Conservation (phyloP, 2,113 vertebrate species). For the Carlito syrichta region DNA sequence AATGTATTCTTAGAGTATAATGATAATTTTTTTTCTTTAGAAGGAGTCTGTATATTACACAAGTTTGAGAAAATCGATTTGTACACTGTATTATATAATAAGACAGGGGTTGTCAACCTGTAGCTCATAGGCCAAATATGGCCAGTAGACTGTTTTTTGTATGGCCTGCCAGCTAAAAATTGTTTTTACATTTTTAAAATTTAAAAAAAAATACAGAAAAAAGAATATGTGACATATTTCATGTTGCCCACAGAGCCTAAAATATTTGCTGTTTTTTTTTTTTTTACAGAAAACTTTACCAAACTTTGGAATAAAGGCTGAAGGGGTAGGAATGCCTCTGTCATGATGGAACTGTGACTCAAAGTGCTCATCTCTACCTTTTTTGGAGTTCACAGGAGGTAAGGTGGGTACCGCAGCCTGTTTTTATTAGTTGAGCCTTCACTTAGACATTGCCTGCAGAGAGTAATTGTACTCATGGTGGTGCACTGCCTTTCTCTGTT, state of each 20-base stretch:
- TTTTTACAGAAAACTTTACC: background rate
- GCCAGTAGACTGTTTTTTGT: background rate
- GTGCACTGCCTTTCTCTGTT: background rate
- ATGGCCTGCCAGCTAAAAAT: background rate
- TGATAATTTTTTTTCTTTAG: background rate
- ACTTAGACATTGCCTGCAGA: background rate
- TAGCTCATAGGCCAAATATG: background rate
- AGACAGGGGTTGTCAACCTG: background rate
- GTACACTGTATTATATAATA: background rate
- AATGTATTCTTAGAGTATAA: background rate
- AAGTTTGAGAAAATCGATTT: background rate
- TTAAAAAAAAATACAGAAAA: background rate
- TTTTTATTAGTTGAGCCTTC: too few species aligned
- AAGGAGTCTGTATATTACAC: background rate
- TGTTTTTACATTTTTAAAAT: slow-evolving; percentile 5
- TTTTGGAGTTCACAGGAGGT: background rate
- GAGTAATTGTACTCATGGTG: background rate
- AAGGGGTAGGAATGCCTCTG: background rate
- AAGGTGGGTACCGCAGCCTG: background rate
- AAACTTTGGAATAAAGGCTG: background rate
- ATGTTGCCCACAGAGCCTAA: background rate
- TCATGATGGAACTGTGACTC: background rate
- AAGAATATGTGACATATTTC: background rate
- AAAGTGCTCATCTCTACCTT: background rate
- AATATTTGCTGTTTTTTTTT: background rate